Evolutionary conservation across 2,113 vertebrate genomes (phyloP), one percentile per base, ranked within the genome.

Genomic region (Colistium nudipinnis): DNA sequence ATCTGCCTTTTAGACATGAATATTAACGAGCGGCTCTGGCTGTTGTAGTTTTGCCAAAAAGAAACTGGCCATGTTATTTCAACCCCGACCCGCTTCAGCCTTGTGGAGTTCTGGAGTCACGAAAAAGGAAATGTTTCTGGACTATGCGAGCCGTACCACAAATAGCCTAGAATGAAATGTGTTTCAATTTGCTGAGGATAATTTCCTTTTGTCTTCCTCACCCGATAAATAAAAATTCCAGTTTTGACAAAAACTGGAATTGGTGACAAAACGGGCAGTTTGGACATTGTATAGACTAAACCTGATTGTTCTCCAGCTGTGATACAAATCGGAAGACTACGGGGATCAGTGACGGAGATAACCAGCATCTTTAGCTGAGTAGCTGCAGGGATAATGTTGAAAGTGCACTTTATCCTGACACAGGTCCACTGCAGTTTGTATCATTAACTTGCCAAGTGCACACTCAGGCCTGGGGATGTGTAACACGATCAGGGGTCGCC

Each of bases 401-500:
- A 2, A 44, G 52, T 20, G 31, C 16, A 30, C 31, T 27, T 24
- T 38, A 20, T 28, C 27, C 33, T 45, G 47, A 51, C 38, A 59
- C 38, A 16, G 43, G 38, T 27, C 14, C 1, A 45, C 6, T 4
- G 47, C 43, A 38, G 20, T 38, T 60, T 11, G 17, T 43, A 28
- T 61, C 17, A 17, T 70, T 41, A 30, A 19, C 4, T 19, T 11
- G 63, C 30, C 45, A 65, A 56, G 38, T 66, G 17, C 47, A 12
- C 22, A 31, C 62, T 33, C 36, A 43, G 45, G 31, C 70, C 62
- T 76, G 70, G 36, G 66, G 82, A 80, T 36, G 73, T 60, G 76
- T 75, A 81, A 82, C 27, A 51, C 73, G 43, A 62, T 81, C 41
- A 80, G 64, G 61, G n/a, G 44, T 14, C 28, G 20, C 36, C 56